These are phyloP conservation scores for Xiphias gladius DNA, from an alignment of 2,113 vertebrate genomes.

Conservation along the genomic window DNA sequence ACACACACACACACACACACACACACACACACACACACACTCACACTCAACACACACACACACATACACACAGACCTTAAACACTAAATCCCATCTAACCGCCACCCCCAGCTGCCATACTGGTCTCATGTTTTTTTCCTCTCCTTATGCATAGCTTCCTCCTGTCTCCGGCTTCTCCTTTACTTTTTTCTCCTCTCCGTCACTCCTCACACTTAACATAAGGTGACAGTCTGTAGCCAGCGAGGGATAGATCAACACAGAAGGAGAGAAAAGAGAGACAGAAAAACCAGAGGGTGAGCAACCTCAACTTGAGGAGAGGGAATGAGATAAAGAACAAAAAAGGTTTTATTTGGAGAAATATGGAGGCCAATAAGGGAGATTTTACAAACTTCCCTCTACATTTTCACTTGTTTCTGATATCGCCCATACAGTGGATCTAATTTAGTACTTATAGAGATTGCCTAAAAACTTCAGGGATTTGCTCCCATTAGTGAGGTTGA, in stretches of 20 bases:
- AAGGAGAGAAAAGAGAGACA: conserved; percentile 31
- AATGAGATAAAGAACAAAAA: conserved; percentile 34
- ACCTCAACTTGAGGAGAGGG: conserved; percentile 38
- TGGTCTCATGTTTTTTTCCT: conserved; percentile 36
- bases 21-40: background rate
- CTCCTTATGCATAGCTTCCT: conserved; percentile 58
- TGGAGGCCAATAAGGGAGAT: background rate
- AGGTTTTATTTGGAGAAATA: conserved; percentile 37
- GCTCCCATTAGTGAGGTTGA: background rate
- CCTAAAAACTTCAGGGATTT: background rate
- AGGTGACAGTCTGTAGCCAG: conserved; percentile 72
- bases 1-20: conserved; percentile 3
- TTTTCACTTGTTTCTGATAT: background rate
- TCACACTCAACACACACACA: background rate
- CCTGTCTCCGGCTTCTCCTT: conserved; percentile 45
- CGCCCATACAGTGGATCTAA: background rate
- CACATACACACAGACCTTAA: conserved; percentile 25
- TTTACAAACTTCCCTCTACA: conserved; percentile 8
- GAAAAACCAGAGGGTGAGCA: conserved; percentile 47
- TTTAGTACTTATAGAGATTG: too few relatives aligned
- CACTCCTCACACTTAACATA: conserved; percentile 63
- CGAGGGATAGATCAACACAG: conserved; percentile 57
- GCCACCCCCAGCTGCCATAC: conserved; percentile 36
- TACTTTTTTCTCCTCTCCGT: conserved; percentile 38
- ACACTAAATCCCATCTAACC: conserved; percentile 53